Evolutionary conservation across 2,888 invertebrate species (phyloP).

Genomic region (Agrypnus murinus): DNA sequence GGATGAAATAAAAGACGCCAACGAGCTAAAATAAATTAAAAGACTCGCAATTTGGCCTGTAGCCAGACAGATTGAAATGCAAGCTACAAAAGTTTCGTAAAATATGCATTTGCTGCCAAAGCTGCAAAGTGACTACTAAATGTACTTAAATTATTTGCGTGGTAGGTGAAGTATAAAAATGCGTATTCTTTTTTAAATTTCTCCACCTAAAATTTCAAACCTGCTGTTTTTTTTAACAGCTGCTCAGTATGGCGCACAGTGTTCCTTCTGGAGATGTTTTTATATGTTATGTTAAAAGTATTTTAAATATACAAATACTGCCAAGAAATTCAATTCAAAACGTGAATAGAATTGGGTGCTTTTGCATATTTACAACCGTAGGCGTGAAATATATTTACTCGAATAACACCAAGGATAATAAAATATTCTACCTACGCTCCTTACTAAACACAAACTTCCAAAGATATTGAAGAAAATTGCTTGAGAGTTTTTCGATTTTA

Average conservation of each 20-base stretch:
- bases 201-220: neutral
- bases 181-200: neutral
- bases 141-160: constrained; percentile 33
- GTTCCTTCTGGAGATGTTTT: too few relatives aligned
- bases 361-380: constrained; percentile 1
- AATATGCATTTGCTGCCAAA: constrained; percentile 40
- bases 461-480: neutral
- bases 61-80: constrained; percentile 56
- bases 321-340: constrained; percentile 3
- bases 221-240: neutral
- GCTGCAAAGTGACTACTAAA: constrained; percentile 37
- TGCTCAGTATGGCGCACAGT: too few relatives aligned
- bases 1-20: constrained; percentile 34
- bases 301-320: neutral
- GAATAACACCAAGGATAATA: neutral
- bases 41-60: constrained; percentile 54
- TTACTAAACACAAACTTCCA: too few relatives aligned
- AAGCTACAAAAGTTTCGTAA: constrained; percentile 43
- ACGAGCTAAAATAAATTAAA: constrained; percentile 56
- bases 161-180: neutral
- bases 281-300: too few relatives aligned
- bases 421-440: neutral
- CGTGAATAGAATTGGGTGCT: neutral
- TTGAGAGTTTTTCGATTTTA: neutral
- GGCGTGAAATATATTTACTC: neutral